Evolutionary conservation across 2,888 invertebrate species (phyloP).

Genomic region (Antheraea assamensis): DNA sequence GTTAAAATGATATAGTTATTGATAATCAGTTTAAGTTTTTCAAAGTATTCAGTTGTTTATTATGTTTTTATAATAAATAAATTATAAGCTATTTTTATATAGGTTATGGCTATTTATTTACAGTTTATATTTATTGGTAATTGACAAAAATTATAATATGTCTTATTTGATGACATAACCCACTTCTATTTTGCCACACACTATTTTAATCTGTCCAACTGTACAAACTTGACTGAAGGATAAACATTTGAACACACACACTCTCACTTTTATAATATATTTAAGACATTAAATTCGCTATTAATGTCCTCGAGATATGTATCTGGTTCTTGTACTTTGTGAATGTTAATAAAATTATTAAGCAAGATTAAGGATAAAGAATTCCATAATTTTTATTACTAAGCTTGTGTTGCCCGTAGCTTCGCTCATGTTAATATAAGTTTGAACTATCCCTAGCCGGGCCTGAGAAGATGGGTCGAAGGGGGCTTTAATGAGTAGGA

Average conservation of each 20-base stretch:
- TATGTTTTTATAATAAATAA: no score
- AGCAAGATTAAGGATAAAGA: not conserved
- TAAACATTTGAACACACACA: not conserved
- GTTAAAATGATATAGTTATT: not conserved
- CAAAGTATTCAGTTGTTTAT: no score
- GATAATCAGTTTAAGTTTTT: no score
- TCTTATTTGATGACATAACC: not conserved
- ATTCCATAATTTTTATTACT: not conserved
- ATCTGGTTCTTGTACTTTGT: not conserved
- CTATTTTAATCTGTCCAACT: no score
- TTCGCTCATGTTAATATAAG: no score
- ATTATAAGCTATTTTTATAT: no score
- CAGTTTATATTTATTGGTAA: not conserved
- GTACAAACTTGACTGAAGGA: not conserved
- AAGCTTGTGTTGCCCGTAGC: no score
- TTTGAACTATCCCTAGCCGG: no score
- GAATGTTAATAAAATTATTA: not conserved
- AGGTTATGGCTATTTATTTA: no score
- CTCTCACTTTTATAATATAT: not conserved
- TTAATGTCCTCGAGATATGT: not conserved
- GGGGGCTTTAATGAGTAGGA: no score
- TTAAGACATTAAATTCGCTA: not conserved
- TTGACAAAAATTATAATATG: not conserved
- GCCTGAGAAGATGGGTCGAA: no score
- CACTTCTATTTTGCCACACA: not conserved